phyloP scores from a whole-genome alignment of 2,113 vertebrate genomes.

The Zosterops japonicus region DNA sequence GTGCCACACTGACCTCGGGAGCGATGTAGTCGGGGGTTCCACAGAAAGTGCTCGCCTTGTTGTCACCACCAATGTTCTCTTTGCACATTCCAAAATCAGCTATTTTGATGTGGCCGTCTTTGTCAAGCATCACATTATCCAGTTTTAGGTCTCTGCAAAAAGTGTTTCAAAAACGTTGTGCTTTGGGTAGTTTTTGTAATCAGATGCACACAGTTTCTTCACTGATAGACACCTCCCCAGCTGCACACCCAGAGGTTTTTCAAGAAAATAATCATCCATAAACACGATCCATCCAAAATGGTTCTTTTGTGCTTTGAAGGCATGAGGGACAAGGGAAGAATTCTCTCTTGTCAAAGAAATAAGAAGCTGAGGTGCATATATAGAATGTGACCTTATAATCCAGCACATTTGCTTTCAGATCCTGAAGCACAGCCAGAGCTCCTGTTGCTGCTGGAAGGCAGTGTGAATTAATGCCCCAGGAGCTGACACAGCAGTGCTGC shows the following conservation, averaged over 20 bases:
- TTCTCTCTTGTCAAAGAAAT: neutral
- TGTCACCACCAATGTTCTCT: constrained; percentile 89
- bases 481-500: neutral
- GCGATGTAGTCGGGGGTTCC: constrained; percentile 98
- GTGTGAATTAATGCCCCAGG: neutral
- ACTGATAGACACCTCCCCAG: neutral
- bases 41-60: constrained; percentile 93
- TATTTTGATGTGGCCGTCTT: constrained; percentile 94
- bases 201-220: neutral
- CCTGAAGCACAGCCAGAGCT: neutral
- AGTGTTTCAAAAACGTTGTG: neutral
- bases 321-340: neutral
- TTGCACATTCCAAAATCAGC: constrained; percentile 99
- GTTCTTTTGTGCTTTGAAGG: neutral
- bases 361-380: neutral
- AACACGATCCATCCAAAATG: neutral
- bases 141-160: constrained; percentile 91
- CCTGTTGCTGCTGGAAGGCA: neutral
- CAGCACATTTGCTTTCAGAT: neutral
- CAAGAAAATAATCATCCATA: neutral
- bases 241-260: neutral
- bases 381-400: neutral
- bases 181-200: neutral
- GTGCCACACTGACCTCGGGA: constrained; percentile 75
- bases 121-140: constrained; percentile 96